Base-by-base conservation (phyloP, 2,113 vertebrate species). In the Ceuthmochares aereus region DNA sequence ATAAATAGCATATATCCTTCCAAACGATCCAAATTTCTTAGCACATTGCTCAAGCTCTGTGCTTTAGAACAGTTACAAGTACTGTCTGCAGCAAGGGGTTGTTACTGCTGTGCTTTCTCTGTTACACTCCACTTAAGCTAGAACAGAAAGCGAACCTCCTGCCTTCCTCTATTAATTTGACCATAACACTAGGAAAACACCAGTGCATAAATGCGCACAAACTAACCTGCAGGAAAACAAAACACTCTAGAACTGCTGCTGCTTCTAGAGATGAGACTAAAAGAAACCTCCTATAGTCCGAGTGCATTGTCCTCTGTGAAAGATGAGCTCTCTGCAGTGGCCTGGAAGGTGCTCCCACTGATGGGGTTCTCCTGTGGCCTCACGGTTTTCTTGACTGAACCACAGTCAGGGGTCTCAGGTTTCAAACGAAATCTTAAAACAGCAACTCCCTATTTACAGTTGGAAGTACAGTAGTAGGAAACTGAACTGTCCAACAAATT, bases 181-280 rank as follows among this genome's bases (percentile, higher is more conserved):
- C 43, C 15, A 1, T 9, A 34, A 58, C 73, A 40, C 59, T 18
- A 60, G 74, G 25, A 45, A 43, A 30, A 7, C 10, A 47, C 2
- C 27, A n/a, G 23, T 1, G 3, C 25, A 3, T 20, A 42, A 30
- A 19, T 0, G 34, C 0, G 12, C 26, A 18, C 54, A 25, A 19
- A 32, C 34, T 7, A 4, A 21, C 27, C 25, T 21, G 36, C n/a
- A 26, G 49, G 34, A 29, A 29, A 25, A 17, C 25, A 12, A 34
- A 58, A 1, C 60, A 3, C 37, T n/a, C 36, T 8, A 45, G 22
- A 68, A 4, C 55, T 5, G 62, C 62, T 47, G 75, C 68, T 49
- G 62, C 68, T 62, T 13, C 75, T 40, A 4, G 52, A 54, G 45
- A 20, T 14, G 0, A 45, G 42, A 4, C 30, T 6, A 6, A 32